Base-by-base conservation (phyloP, 2,113 vertebrate genomes). In the Tenrec ecaudatus region DNA sequence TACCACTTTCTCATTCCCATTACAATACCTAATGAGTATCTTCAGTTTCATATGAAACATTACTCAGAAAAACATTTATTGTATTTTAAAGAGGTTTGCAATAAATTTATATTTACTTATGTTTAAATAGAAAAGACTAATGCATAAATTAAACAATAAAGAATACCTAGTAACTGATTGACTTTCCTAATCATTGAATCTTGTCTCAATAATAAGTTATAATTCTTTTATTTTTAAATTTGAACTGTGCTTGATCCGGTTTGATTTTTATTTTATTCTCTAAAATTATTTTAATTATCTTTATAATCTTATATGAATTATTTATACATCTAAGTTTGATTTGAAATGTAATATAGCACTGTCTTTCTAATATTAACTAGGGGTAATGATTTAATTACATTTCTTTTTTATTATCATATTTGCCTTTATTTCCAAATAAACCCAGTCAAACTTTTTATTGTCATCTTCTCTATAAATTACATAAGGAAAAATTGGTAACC, bases 321-420 rank as follows among this genome's bases (percentile, higher is more conserved):
- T 33, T 90, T 29, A 60, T 60, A 87, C 62, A 40, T 11, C 11
- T 85, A 53, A 53, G 20, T 69, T 58, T 40, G 47, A 53, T 36
- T 58, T 90, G 10, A 82, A 77, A 85, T 90, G 88, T 20, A 75
- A 43, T 38, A 43, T 10, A 60, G 19, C 88, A 88, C 64, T 87
- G 1, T 86, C 6, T 86, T 76, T 12, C n/a, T 90, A 79, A 78
- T 14, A 82, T 64, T 82, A 92, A 22, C 17, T 62, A 62, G 17
- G 47, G 47, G 40, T 40, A 53, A 53, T 53, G 9, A 53, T 53
- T 53, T 53, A 53, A 53, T 53, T 53, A 14, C 47, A 5, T 53
- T 53, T 40, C 40, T 40, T 40, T 40, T 53, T 53, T 10, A 10
- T 14, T 14, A 5, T 10, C 47, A 53, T 53, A 53, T 53, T 62